Evolutionary conservation across 2,888 invertebrate species (phyloP), one percentile per base, ranked within the genome.

Genomic region (Cephus runcator): DNA sequence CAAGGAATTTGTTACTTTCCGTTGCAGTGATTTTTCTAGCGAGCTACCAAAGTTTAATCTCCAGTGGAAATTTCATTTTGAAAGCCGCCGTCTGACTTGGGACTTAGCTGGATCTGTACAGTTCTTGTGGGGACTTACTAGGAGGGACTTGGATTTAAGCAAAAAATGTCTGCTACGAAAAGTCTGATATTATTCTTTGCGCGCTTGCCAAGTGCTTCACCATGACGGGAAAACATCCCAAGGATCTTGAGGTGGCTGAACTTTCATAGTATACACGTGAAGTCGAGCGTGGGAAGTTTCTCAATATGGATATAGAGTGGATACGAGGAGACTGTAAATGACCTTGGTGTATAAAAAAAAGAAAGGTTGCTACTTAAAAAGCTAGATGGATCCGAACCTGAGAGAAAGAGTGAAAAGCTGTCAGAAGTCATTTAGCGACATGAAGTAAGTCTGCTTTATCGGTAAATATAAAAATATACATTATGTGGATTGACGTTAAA

Each of bases 201-300:
- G 79, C 78, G 69, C 78, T 74, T 82, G 82, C 82, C 81, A 82
- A 82, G 56, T 56, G 23, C 56, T 9, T 56, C 56, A 56, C 56
- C 6, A 15, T 23, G 56, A 56, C 23, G 56, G 56, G 23, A 56
- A 56, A 56, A 56, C 23, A 56, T 56, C 56, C 56, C 23, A 56
- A 56, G 56, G 56, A 56, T 23, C 23, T 56, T 56, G 56, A 56
- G 56, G 56, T 56, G 56, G 23, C 56, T 56, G 56, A 56, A 15
- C 56, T 56, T 56, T 56, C 23, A 56, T 56, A 56, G 23, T 56
- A 56, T 56, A 56, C 23, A 56, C 23, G 56, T 56, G 56, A 40
- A 40, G 40, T 40, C 15, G 40, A 56, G 56, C 56, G 56, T 56
- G 56, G 56, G 56, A 23, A 56, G 56, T 56, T 56, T 56, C 56